Conservation (phyloP, 2,113 vertebrate species). For the Saccopteryx leptura region DNA sequence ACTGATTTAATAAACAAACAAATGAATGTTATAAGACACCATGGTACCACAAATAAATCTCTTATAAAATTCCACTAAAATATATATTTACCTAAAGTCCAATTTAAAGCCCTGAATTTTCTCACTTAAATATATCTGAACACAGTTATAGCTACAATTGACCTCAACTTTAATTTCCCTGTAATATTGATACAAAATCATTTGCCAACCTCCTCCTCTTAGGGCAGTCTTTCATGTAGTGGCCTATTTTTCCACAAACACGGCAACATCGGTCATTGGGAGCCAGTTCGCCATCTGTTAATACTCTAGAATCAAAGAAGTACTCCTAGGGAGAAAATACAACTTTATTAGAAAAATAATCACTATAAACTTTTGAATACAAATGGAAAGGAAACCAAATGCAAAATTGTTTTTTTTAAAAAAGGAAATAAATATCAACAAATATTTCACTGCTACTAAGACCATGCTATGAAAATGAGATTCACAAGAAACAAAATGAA, state of each 20-base stretch:
- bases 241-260: slow-evolving; percentile 99
- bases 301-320: slow-evolving; percentile 98
- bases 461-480: slow-evolving; percentile 44
- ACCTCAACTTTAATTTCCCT: slow-evolving; percentile 52
- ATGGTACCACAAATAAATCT: slow-evolving; percentile 50
- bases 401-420: neutral
- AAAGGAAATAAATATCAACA: slow-evolving; percentile 40
- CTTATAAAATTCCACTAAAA: slow-evolving; percentile 46
- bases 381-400: slow-evolving; percentile 54
- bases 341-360: slow-evolving; percentile 63
- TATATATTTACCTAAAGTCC: slow-evolving; percentile 40
- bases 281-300: slow-evolving; percentile 98
- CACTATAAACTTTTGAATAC: slow-evolving; percentile 3
- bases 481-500: neutral
- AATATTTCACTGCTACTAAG: slow-evolving; percentile 53
- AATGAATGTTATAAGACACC: neutral
- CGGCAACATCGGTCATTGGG: slow-evolving; percentile 99
- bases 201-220: slow-evolving; percentile 95
- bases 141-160: slow-evolving; percentile 31
- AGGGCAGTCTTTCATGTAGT: slow-evolving; percentile 99
- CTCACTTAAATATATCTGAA: slow-evolving; percentile 52
- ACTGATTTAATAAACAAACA: slow-evolving; percentile 21
- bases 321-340: slow-evolving; percentile 92
- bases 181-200: slow-evolving; percentile 64
- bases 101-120: slow-evolving; percentile 57